phyloP scores from a whole-genome alignment of 2,113 vertebrate genomes.

The Pardalotus punctatus region DNA sequence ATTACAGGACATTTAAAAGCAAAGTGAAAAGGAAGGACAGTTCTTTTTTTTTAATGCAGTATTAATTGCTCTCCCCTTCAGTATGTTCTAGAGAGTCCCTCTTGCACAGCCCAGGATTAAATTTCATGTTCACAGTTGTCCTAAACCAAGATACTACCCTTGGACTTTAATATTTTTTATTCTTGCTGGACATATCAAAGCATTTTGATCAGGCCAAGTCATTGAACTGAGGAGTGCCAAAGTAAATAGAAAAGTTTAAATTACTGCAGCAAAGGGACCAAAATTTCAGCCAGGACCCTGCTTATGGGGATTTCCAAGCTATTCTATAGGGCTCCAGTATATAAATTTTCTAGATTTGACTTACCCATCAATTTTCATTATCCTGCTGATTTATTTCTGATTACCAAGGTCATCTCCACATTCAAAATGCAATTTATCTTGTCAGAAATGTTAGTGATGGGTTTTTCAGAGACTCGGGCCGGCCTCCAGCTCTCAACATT shows the following conservation, averaged over 20 bases:
- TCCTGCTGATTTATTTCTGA: slow-evolving; percentile 66
- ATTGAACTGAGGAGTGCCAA: slow-evolving; percentile 71
- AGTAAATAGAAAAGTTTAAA: slow-evolving; percentile 74
- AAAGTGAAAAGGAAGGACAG: slow-evolving; percentile 36
- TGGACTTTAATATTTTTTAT: slow-evolving; percentile 52
- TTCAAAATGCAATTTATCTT: slow-evolving; percentile 61
- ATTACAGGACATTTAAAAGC: not conserved
- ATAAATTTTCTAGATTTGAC: slow-evolving; percentile 68
- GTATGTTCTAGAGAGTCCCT: slow-evolving; percentile 20
- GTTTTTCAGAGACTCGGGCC: slow-evolving; percentile 1
- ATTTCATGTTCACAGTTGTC: slow-evolving; percentile 70
- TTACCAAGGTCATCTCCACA: slow-evolving; percentile 56
- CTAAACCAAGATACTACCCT: slow-evolving; percentile 66
- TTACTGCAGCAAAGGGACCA: slow-evolving; percentile 66
- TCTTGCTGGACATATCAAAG: slow-evolving; percentile 74
- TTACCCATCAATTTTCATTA: slow-evolving; percentile 62
- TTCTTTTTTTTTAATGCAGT: not conserved
- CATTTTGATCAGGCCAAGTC: slow-evolving; percentile 74
- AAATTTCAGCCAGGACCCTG: slow-evolving; percentile 51
- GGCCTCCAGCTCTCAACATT: not conserved
- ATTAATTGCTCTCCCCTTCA: slow-evolving; percentile 4
- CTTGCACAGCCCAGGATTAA: slow-evolving; percentile 41
- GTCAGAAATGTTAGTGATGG: slow-evolving; percentile 41
- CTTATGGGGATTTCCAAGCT: slow-evolving; percentile 60
- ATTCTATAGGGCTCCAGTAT: slow-evolving; percentile 48